Conservation (phyloP, 2,797 vertebrate species). For the Carapus acus region DNA sequence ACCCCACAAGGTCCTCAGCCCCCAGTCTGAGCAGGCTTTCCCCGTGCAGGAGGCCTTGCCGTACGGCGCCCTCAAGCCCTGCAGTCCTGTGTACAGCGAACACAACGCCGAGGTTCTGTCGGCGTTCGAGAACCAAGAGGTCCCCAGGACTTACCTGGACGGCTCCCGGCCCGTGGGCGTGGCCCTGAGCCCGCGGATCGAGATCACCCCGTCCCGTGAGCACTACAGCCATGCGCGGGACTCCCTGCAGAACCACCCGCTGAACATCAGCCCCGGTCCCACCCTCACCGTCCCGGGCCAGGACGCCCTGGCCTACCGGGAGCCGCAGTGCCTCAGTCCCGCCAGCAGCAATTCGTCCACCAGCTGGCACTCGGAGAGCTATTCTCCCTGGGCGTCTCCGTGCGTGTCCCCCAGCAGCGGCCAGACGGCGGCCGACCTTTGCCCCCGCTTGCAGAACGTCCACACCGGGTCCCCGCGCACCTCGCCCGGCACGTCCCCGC, state of each 20-base stretch:
- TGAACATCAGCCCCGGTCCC: slow-evolving; percentile 83
- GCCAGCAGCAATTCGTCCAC: slow-evolving; percentile 98
- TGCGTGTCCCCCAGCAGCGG: slow-evolving; percentile 95
- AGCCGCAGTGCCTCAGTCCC: slow-evolving; percentile 95
- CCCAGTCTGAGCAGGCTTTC: slow-evolving; percentile 80
- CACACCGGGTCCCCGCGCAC: slow-evolving; percentile 95
- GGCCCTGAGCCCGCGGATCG: slow-evolving; percentile 91
- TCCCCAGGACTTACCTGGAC: slow-evolving; percentile 81
- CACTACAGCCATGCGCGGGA: slow-evolving; percentile 87
- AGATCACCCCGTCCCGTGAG: slow-evolving; percentile 97
- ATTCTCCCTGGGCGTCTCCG: slow-evolving; percentile 95
- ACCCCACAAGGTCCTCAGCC: slow-evolving; percentile 83
- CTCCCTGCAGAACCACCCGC: slow-evolving; percentile 82
- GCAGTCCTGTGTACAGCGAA: slow-evolving; percentile 73
- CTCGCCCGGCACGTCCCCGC: slow-evolving; percentile 94
- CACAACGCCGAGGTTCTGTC: slow-evolving; percentile 75
- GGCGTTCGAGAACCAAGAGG: slow-evolving; percentile 83
- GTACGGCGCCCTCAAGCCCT: slow-evolving; percentile 87
- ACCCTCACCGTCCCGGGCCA: slow-evolving; percentile 92
- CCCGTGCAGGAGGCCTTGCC: slow-evolving; percentile 78
- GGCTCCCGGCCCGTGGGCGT: slow-evolving; percentile 72
- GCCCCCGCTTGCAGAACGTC: slow-evolving; percentile 93
- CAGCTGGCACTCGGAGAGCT: slow-evolving; percentile 98
- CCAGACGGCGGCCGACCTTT: slow-evolving; percentile 86
- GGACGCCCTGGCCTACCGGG: slow-evolving; percentile 82